Conservation (phyloP, 2,113 vertebrate species). For the Enhydra lutris region DNA sequence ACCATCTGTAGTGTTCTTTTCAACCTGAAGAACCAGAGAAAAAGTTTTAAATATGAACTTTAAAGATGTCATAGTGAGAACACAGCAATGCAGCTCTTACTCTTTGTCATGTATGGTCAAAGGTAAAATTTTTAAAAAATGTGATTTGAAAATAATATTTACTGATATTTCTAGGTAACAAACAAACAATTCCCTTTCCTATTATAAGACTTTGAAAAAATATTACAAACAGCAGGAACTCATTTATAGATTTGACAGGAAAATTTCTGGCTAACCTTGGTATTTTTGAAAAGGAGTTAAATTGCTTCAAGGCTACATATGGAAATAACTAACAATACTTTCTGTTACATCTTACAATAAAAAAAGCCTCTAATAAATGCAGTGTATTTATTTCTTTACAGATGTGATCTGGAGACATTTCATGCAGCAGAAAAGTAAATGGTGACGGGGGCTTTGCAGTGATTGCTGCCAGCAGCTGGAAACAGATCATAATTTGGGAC, state of each 20-base stretch:
- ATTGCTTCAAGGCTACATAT: neutral
- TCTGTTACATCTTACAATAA: neutral
- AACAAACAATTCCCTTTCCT: constrained; percentile 25
- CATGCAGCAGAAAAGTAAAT: neutral
- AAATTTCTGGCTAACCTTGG: neutral
- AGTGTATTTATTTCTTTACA: neutral
- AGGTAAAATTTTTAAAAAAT: constrained; percentile 27
- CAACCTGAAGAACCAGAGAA: neutral
- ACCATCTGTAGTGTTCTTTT: neutral
- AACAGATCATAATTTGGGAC: neutral
- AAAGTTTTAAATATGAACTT: neutral
- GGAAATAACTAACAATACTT: neutral
- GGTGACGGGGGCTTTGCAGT: neutral
- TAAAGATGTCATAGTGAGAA: neutral
- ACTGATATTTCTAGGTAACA: neutral
- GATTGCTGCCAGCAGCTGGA: neutral
- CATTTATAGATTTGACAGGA: constrained; percentile 28
- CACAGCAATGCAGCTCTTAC: neutral
- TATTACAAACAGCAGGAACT: neutral
- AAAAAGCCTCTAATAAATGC: neutral
- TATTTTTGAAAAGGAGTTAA: neutral
- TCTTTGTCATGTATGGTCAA: neutral
- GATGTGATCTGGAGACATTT: neutral
- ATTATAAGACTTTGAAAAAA: neutral
- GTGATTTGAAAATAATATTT: constrained; percentile 49